Evolutionary conservation across 2,888 invertebrate species (phyloP), one percentile per base, ranked within the genome.

Genomic region (Mesoligia furuncula): DNA sequence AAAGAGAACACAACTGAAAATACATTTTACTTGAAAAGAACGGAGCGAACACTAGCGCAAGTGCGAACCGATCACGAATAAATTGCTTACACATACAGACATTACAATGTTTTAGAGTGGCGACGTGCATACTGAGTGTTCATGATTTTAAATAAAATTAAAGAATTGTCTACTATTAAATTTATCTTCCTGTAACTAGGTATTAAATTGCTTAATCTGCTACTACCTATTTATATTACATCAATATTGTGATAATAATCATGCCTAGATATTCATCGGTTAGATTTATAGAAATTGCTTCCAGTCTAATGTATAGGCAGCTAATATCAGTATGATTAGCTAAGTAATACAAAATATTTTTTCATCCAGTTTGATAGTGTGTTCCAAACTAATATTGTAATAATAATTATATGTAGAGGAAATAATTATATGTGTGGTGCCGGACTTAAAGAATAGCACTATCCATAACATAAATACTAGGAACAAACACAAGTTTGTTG

Each of bases 1-100:
- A 87, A 83, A 78, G 81, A 80, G 73, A 79, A 73, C 62, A 72
- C 68, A 80, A 84, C 79, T 80, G 79, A 79, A 88, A 87, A 88
- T 78, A 86, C 78, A 81, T 88, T 88, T 83, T 80, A 78, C 64
- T 85, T 83, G 65, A 68, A 76, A 57, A 77, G 77, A 77, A 75
- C 54, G 77, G 62, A 71, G 67, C 51, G 77, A 66, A 48, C 54
- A 66, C 59, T 36, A 13, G 78, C 48, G 62, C 69, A 2, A 31
- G 54, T 48, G 75, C 59, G 42, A 9, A 17, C 73, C 75, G 83
- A 83, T 86, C 75, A 61, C 48, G 75, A 75, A 75, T 71, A 69
- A 62, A 73, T 86, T 79, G 75, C 79, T 75, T 74, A 75, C 70
- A 83, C 78, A 73, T 69, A 67, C 86, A 82, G 65, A 73, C 78